Percentiles rank a stretch among this genome's conserved stretches.
Conservation (phyloP, 1,140 invertebrate species). For the Trinorchestia longiramus region DNA sequence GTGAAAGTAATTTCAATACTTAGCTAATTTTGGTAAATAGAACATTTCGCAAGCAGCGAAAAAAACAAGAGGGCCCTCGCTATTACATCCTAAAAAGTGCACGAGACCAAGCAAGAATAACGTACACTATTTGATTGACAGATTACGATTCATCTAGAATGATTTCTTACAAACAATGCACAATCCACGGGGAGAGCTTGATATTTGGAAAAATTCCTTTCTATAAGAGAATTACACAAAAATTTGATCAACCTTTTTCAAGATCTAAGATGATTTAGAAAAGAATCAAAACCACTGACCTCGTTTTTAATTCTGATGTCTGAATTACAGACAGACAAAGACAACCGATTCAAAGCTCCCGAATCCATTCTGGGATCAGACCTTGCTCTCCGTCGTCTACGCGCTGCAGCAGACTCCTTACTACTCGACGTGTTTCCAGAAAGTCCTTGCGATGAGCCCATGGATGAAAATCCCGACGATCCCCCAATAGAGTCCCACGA, state of each 20-base stretch:
- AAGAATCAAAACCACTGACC: conserved; percentile 60
- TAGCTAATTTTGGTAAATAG: neutral
- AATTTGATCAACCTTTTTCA: neutral
- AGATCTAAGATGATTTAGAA: neutral
- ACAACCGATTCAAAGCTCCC: conserved; percentile 73
- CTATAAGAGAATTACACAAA: neutral
- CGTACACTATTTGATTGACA: neutral
- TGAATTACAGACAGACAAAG: conserved; percentile 77
- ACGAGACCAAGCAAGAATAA: neutral
- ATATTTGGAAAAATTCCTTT: neutral
- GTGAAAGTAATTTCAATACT: neutral
- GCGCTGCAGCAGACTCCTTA: conserved; percentile 55
- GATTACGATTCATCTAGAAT: neutral
- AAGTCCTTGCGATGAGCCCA: conserved; percentile 54
- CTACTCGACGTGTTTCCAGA: conserved; percentile 52
- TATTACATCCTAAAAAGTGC: neutral
- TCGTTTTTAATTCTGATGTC: conserved; percentile 74
- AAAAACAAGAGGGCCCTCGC: too few species aligned
- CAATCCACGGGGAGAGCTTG: too few species aligned
- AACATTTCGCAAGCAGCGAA: neutral
- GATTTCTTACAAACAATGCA: neutral
- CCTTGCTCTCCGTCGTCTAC: conserved; percentile 62
- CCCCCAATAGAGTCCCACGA: conserved; percentile 64
- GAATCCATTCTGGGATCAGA: conserved; percentile 66
- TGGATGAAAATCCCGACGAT: conserved; percentile 58